These are phyloP conservation scores for Steromphala cineraria DNA, from an alignment of 2,888 invertebrate species.

Conservation along the genomic window DNA sequence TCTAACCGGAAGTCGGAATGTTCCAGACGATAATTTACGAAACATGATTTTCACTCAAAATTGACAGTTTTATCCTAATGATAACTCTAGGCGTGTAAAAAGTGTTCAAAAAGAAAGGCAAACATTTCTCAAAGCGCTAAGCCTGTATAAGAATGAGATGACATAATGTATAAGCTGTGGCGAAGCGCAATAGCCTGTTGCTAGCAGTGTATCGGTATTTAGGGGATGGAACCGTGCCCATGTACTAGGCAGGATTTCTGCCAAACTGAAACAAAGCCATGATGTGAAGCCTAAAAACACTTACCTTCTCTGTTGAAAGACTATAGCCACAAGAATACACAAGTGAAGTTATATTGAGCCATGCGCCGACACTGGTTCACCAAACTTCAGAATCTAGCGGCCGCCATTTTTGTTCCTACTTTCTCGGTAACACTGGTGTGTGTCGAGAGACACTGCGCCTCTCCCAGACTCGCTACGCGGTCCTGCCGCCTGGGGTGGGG, in stretches of 20 bases:
- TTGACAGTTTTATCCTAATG: too few species aligned
- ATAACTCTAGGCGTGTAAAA: too few species aligned
- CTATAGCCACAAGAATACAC: conserved; percentile 2
- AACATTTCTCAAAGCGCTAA: too few species aligned
- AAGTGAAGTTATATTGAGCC: neutral
- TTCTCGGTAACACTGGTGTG: neutral
- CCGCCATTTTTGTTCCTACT: neutral
- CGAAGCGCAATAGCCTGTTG: too few species aligned
- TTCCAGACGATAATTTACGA: neutral
- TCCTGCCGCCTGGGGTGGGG: neutral
- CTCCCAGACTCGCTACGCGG: neutral
- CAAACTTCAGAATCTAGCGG: neutral
- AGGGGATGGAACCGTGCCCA: too few species aligned
- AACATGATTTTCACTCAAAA: neutral
- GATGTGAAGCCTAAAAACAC: neutral
- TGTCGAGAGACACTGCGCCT: neutral
- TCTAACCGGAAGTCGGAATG: neutral
- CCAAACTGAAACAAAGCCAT: too few species aligned
- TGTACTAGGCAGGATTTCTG: too few species aligned
- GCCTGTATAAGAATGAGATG: too few species aligned
- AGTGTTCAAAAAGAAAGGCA: too few species aligned
- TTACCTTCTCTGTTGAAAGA: neutral
- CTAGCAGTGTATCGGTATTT: too few species aligned
- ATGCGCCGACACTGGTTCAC: neutral
- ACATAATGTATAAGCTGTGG: too few species aligned